These are phyloP conservation scores for Biston stratarius DNA, from an alignment of 2,888 invertebrate species.

Conservation along the genomic window DNA sequence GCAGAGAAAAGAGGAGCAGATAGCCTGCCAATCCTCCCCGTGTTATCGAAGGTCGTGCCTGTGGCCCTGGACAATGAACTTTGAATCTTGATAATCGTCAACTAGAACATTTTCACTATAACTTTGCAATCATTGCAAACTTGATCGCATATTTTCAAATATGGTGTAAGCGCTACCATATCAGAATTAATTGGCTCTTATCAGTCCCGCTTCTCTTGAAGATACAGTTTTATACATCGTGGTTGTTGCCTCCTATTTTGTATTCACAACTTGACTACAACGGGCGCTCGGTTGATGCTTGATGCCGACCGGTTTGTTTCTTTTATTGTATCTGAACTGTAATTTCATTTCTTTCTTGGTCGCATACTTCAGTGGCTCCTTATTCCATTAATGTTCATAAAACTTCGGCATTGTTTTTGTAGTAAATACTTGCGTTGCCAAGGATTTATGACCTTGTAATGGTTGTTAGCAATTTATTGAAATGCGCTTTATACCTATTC, in stretches of 20 bases:
- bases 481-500: too few relatives aligned
- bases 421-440: not conserved
- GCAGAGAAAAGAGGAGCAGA: constrained; percentile 14
- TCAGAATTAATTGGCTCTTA: constrained; percentile 27
- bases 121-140: not conserved
- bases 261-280: constrained; percentile 12
- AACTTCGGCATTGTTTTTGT: not conserved
- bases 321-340: constrained; percentile 13
- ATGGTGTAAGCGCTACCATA: constrained; percentile 4
- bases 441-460: not conserved
- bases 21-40: constrained; percentile 52
- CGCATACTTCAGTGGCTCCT: constrained; percentile 1
- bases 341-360: constrained; percentile 13
- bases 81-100: constrained; percentile 1
- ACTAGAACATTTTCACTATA: not conserved
- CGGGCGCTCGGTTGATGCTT: constrained; percentile 1
- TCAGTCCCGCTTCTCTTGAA: constrained; percentile 8
- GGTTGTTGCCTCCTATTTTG: constrained; percentile 10
- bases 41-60: constrained; percentile 67
- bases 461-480: not conserved
- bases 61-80: constrained; percentile 50
- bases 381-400: not conserved
- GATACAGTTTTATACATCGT: not conserved
- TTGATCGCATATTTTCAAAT: not conserved
- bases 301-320: constrained; percentile 18